phyloP scores from a whole-genome alignment of 2,113 vertebrate genomes.

The cattle (Bos taurus) region DNA sequence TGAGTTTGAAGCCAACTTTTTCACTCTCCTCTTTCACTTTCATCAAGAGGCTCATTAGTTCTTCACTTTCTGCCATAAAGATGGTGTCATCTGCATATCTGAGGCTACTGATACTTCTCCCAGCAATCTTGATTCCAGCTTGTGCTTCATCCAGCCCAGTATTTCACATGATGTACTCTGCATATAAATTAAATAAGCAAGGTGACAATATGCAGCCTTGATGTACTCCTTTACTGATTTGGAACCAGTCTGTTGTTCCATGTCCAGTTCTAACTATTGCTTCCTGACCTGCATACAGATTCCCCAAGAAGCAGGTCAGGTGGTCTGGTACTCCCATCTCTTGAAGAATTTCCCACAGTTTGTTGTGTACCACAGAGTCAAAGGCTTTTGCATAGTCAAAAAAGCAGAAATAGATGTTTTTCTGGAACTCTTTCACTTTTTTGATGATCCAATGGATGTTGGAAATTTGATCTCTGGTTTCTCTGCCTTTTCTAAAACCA shows the following conservation, averaged over 20 bases:
- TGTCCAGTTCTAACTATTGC: neutral
- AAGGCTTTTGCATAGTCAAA: neutral
- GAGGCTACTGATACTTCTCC: neutral
- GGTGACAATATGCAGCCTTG: neutral
- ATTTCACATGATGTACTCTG: neutral
- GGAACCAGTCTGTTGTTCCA: neutral
- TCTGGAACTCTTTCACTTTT: neutral
- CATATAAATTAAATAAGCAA: neutral
- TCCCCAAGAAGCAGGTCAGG: neutral
- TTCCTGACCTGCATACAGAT: neutral
- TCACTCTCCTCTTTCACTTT: neutral
- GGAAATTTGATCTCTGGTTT: neutral
- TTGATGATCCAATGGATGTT: neutral
- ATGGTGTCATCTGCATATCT: neutral
- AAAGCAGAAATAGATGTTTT: neutral
- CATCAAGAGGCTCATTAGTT: neutral
- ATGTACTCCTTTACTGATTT: accelerated
- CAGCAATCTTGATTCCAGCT: neutral
- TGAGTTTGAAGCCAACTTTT: neutral
- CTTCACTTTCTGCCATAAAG: neutral
- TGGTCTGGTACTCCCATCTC: neutral
- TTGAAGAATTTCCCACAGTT: neutral
- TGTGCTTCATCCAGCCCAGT: neutral
- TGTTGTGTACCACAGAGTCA: neutral
- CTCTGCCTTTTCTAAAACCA: neutral